Percentiles rank a stretch among this genome's conserved stretches.
phyloP scores from a whole-genome alignment of 2,888 invertebrate species.

The Pardosa pseudoannulata region DNA sequence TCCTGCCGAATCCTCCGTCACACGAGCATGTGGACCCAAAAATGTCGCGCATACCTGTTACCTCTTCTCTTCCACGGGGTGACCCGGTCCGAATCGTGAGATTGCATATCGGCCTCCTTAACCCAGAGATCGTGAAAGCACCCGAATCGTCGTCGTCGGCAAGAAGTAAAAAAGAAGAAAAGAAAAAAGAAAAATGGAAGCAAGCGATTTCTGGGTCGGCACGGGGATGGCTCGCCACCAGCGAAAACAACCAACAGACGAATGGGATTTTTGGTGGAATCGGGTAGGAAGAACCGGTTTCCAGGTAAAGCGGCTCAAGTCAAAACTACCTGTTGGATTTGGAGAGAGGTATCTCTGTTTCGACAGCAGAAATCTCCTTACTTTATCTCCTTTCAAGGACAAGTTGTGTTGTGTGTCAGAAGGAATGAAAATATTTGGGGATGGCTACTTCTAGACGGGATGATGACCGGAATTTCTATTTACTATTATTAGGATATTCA shows the following conservation, averaged over 20 bases:
- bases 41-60: background rate
- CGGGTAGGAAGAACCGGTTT: too few relatives aligned
- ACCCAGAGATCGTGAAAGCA: slow-evolving; percentile 33
- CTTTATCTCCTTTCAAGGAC: too few relatives aligned
- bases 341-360: too few relatives aligned
- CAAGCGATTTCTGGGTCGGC: slow-evolving; percentile 48
- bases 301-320: too few relatives aligned
- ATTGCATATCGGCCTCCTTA: slow-evolving; percentile 23
- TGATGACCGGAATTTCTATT: too few relatives aligned
- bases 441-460: too few relatives aligned
- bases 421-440: too few relatives aligned
- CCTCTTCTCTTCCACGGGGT: slow-evolving; percentile 29
- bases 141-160: background rate
- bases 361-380: too few relatives aligned
- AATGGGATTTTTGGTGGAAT: background rate
- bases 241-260: background rate
- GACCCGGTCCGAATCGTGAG: slow-evolving; percentile 36
- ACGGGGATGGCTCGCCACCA: slow-evolving; percentile 23
- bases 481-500: too few relatives aligned
- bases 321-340: too few relatives aligned
- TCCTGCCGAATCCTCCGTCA: too few relatives aligned
- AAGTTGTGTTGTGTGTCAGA: too few relatives aligned
- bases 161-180: background rate
- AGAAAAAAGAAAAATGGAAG: background rate
- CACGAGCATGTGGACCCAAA: background rate